These are phyloP conservation scores for Euplagia quadripunctaria DNA, from an alignment of 2,888 invertebrate genomes.

Conservation along the genomic window DNA sequence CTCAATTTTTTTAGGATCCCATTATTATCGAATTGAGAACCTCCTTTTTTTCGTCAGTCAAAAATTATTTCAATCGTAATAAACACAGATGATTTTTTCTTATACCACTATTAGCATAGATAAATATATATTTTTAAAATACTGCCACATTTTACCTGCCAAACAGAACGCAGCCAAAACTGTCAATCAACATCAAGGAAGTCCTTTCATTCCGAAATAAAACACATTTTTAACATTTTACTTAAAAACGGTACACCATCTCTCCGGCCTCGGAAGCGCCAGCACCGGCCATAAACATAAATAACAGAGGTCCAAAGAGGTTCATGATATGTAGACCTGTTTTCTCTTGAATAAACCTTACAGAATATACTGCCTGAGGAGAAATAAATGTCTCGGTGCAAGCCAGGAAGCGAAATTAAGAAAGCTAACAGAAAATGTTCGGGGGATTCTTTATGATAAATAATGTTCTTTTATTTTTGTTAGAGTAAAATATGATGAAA, in stretches of 20 bases:
- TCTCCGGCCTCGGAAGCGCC: not conserved
- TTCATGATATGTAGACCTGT: conserved; percentile 33
- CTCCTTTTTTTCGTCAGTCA: too few relatives aligned
- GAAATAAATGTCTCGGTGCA: conserved; percentile 10
- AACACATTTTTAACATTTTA: not conserved
- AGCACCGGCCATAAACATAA: conserved; percentile 23
- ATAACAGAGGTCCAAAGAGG: conserved; percentile 24
- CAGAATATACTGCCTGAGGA: conserved; percentile 8
- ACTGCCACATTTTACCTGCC: too few relatives aligned
- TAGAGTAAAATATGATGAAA: not conserved
- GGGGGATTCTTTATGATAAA: conserved; percentile 3
- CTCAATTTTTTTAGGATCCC: too few relatives aligned
- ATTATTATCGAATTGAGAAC: too few relatives aligned
- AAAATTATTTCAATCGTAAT: too few relatives aligned
- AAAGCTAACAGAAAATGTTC: conserved; percentile 9
- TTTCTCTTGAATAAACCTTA: conserved; percentile 2
- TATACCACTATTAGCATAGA: too few relatives aligned
- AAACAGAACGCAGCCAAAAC: too few relatives aligned
- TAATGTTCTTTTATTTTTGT: not conserved
- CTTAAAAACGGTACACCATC: not conserved
- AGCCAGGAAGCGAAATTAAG: conserved; percentile 20
- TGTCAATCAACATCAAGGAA: not conserved
- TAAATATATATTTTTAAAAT: too few relatives aligned
- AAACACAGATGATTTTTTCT: too few relatives aligned
- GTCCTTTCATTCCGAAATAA: not conserved